A percentile compares a stretch with the other conserved stretches of the same genome.
Evolutionary conservation across 2,113 vertebrate genomes (phyloP).

Genomic region (Cheirogaleus medius): DNA sequence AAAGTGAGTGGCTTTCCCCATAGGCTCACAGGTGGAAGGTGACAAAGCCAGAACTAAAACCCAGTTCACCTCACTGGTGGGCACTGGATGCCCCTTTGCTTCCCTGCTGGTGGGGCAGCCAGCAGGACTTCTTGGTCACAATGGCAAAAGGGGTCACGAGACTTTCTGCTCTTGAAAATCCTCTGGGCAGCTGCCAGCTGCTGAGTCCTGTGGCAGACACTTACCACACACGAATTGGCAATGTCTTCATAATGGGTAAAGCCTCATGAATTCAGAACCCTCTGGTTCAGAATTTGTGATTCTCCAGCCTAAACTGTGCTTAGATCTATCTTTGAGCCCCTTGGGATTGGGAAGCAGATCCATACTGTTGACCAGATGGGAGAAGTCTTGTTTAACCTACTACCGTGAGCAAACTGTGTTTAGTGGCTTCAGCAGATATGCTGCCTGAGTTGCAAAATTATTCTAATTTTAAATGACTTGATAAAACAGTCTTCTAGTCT

Average conservation of each 20-base stretch:
- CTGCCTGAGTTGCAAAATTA: not conserved
- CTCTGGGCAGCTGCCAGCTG: not conserved
- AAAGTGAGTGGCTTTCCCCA: not conserved
- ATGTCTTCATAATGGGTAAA: not conserved
- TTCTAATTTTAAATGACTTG: constrained; percentile 34
- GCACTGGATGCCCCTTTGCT: constrained; percentile 87
- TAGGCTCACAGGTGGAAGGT: not conserved
- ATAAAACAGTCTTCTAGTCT: not conserved
- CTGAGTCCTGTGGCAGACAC: not conserved
- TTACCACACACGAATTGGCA: not conserved
- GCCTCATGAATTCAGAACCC: not conserved
- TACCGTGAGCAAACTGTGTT: not conserved
- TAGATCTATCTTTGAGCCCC: not conserved
- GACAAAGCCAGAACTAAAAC: not conserved
- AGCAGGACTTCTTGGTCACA: not conserved
- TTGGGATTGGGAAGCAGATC: not conserved
- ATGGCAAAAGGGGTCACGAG: not conserved
- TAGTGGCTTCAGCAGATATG: not conserved
- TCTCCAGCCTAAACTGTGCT: not conserved
- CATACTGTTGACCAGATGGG: constrained; percentile 32
- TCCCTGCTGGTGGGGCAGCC: not conserved
- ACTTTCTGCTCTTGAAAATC: not conserved
- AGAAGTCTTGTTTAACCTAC: constrained; percentile 44
- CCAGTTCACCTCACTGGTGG: not conserved
- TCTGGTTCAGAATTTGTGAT: not conserved